phyloP scores from a whole-genome alignment of 2,113 vertebrate genomes.

The Eurypyga helias region DNA sequence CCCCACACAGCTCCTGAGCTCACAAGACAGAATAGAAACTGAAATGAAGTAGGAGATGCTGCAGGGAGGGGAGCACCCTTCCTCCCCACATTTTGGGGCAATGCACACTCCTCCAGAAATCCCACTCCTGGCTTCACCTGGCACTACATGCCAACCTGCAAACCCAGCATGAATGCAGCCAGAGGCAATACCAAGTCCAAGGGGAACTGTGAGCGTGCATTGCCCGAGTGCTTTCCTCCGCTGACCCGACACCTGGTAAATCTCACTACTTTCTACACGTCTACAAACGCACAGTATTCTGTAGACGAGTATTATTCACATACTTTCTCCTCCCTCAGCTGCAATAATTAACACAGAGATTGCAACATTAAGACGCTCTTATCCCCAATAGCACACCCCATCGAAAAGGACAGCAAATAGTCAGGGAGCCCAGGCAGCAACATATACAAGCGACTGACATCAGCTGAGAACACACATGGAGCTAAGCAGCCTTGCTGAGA shows the following conservation, averaged over 20 bases:
- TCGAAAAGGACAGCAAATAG: background rate
- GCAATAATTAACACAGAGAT: background rate
- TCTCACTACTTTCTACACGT: no score
- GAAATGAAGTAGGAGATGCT: rapidly evolving
- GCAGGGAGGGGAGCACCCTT: rapidly evolving
- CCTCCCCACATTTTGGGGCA: no score
- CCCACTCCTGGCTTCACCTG: background rate
- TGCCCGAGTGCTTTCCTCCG: rapidly evolving
- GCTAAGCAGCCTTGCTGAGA: background rate
- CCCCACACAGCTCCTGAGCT: rapidly evolving
- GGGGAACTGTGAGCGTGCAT: rapidly evolving
- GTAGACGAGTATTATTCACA: rapidly evolving
- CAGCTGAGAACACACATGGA: background rate
- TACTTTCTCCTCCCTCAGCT: background rate
- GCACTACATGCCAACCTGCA: background rate
- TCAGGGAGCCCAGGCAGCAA: background rate
- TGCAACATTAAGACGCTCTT: background rate
- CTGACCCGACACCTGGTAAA: rapidly evolving
- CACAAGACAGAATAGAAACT: background rate
- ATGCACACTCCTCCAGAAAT: rapidly evolving
- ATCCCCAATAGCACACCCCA: rapidly evolving
- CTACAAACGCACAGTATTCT: background rate
- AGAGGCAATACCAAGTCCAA: no score
- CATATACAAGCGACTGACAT: rapidly evolving
- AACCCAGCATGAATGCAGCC: rapidly evolving